Conservation (phyloP, 2,113 vertebrate species). For the Pao palembangensis region DNA sequence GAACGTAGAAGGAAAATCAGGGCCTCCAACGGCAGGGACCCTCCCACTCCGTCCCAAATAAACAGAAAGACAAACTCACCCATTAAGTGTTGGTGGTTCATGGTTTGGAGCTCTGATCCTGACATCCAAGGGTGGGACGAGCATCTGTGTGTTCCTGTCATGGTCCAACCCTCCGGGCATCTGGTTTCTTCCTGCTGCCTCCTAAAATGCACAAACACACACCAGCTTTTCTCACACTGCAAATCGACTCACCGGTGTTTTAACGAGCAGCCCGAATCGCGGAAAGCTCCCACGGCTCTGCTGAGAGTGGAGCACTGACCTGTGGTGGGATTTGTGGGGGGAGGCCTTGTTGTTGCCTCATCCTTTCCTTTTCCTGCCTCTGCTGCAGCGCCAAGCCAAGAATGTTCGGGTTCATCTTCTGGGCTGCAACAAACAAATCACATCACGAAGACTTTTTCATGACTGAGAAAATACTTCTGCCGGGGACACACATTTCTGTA, state of each 20-base stretch:
- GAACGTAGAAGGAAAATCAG: no score
- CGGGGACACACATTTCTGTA: slow-evolving; percentile 6
- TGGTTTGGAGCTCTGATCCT: slow-evolving; percentile 89
- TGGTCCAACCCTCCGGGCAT: slow-evolving; percentile 85
- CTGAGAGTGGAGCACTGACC: slow-evolving; percentile 76
- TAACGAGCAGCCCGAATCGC: no score
- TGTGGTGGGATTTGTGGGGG: slow-evolving; percentile 82
- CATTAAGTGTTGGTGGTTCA: slow-evolving; percentile 92
- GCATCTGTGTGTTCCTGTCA: slow-evolving; percentile 83
- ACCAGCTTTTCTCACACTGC: slow-evolving; percentile 8
- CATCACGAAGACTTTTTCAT: slow-evolving; percentile 14
- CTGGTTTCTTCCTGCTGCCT: slow-evolving; percentile 87
- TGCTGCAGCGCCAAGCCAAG: slow-evolving; percentile 82
- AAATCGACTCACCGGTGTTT: background rate
- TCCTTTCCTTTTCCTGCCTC: slow-evolving; percentile 89
- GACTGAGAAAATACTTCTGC: slow-evolving; percentile 1
- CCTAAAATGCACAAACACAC: slow-evolving; percentile 69
- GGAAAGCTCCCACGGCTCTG: no score
- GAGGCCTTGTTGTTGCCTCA: slow-evolving; percentile 87
- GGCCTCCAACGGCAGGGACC: no score
- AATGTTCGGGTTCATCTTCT: slow-evolving; percentile 82
- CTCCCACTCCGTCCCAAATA: no score
- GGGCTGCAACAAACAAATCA: slow-evolving; percentile 66
- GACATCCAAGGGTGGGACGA: slow-evolving; percentile 84
- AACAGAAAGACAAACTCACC: slow-evolving; percentile 64